These are phyloP conservation scores for Nestor notabilis DNA, from an alignment of 2,113 vertebrate genomes.

Conservation along the genomic window DNA sequence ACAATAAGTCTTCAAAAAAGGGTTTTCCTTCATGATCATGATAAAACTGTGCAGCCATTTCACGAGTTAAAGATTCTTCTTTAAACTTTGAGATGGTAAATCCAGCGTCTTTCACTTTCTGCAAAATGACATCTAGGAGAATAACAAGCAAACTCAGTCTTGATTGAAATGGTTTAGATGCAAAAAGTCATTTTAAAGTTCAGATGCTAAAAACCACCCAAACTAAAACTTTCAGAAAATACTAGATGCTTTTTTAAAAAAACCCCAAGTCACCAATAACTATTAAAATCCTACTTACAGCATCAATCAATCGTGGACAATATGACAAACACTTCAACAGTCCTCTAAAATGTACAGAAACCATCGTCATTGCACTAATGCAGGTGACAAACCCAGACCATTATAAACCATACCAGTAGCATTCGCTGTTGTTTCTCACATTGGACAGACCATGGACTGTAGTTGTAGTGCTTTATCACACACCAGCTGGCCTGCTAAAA, in stretches of 20 bases:
- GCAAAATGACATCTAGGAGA: conserved; percentile 78
- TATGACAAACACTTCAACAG: neutral
- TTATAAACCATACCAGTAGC: neutral
- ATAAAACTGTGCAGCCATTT: conserved; percentile 85
- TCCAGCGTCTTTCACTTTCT: conserved; percentile 75
- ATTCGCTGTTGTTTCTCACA: neutral
- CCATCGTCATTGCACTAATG: no score
- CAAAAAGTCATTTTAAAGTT: neutral
- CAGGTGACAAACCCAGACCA: neutral
- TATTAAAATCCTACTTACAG: neutral
- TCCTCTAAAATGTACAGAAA: neutral
- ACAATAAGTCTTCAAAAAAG: conserved; percentile 81
- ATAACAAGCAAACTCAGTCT: neutral
- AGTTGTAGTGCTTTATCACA: neutral
- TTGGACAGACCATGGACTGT: neutral
- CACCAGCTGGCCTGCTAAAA: neutral
- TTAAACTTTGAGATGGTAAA: conserved; percentile 80
- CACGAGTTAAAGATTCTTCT: conserved; percentile 75
- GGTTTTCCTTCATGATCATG: conserved; percentile 80
- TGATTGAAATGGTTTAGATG: neutral
- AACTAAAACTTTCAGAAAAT: neutral
- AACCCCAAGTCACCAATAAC: neutral
- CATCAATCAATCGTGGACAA: neutral
- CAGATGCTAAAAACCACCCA: no score
- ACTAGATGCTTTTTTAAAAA: neutral